Evolutionary conservation across 2,797 vertebrate species (phyloP).

Genomic region (Cryptoprocta ferox): DNA sequence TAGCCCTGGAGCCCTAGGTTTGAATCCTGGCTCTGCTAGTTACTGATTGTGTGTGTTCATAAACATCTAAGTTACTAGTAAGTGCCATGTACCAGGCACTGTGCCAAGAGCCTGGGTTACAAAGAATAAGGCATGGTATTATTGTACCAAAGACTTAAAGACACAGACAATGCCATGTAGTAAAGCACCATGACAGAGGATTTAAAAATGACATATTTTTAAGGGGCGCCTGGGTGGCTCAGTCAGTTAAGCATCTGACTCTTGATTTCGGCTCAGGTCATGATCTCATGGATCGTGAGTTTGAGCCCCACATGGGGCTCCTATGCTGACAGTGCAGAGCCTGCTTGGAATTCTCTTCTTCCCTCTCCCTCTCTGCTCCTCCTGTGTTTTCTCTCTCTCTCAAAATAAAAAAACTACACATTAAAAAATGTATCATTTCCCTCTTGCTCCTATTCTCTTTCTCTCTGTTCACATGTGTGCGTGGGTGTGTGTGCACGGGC

Average conservation of each 20-base stretch:
- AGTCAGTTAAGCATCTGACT: too few relatives aligned
- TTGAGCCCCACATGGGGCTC: too few relatives aligned
- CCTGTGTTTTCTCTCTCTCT: too few relatives aligned
- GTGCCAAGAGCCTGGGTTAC: not conserved
- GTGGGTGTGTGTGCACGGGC: not conserved
- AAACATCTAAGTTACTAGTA: not conserved
- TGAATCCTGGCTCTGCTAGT: conserved; percentile 16
- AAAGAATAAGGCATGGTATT: not conserved
- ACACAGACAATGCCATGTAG: not conserved
- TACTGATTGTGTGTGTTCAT: not conserved
- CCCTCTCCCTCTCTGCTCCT: too few relatives aligned
- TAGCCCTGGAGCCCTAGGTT: not conserved
- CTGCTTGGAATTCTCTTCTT: too few relatives aligned
- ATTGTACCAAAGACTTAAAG: not conserved
- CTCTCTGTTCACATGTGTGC: not conserved
- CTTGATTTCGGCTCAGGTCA: too few relatives aligned
- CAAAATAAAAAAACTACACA: too few relatives aligned
- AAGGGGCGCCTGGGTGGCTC: too few relatives aligned
- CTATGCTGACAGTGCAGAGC: too few relatives aligned
- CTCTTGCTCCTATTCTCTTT: not conserved
- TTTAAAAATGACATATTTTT: not conserved
- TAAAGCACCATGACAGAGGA: not conserved
- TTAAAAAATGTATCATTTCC: not conserved
- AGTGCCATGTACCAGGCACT: not conserved
- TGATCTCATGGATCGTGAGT: too few relatives aligned